Conservation (phyloP, 2,797 vertebrate genomes). For the Tragelaphus eurycerus region DNA sequence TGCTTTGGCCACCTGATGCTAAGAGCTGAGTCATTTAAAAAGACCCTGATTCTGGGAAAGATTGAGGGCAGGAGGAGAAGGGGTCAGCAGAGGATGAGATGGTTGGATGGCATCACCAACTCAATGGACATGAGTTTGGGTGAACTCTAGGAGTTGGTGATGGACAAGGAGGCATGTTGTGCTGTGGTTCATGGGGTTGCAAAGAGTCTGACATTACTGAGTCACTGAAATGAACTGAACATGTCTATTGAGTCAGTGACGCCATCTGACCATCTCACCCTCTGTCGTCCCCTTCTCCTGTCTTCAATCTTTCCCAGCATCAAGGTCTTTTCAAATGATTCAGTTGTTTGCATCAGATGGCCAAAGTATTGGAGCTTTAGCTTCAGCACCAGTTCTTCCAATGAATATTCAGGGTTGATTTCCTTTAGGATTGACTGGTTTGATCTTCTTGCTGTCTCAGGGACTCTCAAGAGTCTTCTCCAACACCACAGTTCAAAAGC, state of each 20-base stretch:
- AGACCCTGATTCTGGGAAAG: background rate
- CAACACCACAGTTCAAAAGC: rapidly evolving
- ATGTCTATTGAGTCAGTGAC: too few relatives aligned
- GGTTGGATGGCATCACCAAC: background rate
- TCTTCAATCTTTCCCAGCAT: too few relatives aligned
- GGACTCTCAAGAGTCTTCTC: too few relatives aligned
- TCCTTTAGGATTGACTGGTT: too few relatives aligned
- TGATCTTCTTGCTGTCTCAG: too few relatives aligned
- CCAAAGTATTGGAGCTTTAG: too few relatives aligned
- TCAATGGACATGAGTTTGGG: background rate
- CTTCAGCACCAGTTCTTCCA: too few relatives aligned
- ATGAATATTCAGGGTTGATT: too few relatives aligned
- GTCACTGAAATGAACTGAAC: background rate
- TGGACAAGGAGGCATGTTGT: background rate
- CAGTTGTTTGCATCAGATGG: too few relatives aligned
- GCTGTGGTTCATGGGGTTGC: background rate
- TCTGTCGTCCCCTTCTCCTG: too few relatives aligned
- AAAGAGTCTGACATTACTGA: background rate
- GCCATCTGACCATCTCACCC: rapidly evolving
- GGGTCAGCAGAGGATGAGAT: background rate
- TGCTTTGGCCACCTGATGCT: background rate
- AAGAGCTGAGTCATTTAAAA: background rate
- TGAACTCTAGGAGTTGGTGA: background rate
- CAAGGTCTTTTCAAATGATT: too few relatives aligned
- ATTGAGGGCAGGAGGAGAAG: background rate